Percentiles rank a stretch among this genome's conserved stretches.
Evolutionary conservation across 2,888 invertebrate species (phyloP).

Genomic region (Andrena dorsata): DNA sequence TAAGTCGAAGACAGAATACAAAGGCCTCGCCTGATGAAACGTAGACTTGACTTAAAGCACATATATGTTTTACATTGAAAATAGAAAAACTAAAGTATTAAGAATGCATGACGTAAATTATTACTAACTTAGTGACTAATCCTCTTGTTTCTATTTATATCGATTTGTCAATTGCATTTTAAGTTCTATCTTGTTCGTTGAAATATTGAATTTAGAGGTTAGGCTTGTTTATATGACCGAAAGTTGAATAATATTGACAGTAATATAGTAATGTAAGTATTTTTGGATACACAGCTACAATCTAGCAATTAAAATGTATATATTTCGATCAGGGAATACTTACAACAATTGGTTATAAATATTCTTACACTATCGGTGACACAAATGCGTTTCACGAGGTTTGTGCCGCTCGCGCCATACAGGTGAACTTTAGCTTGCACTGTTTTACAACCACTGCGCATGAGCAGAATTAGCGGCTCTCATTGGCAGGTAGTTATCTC

Average conservation of each 20-base stretch:
- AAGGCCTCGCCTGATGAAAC: background rate
- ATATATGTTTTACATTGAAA: background rate
- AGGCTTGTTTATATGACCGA: constrained; percentile 38
- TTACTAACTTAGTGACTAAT: constrained; percentile 6
- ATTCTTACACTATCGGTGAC: constrained; percentile 40
- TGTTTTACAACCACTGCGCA: background rate
- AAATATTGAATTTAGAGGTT: constrained; percentile 44
- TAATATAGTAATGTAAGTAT: constrained; percentile 6
- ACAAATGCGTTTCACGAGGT: constrained; percentile 50
- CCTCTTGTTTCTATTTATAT: constrained; percentile 20
- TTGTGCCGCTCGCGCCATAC: constrained; percentile 59
- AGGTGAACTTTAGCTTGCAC: constrained; percentile 23
- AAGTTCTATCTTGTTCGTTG: constrained; percentile 4
- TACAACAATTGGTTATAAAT: constrained; percentile 45
- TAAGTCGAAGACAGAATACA: background rate
- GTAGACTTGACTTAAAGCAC: background rate
- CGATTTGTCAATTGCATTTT: constrained; percentile 7
- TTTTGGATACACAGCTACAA: background rate
- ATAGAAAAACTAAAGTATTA: background rate
- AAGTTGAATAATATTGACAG: constrained; percentile 26
- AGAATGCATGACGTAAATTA: background rate
- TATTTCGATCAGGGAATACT: constrained; percentile 20
- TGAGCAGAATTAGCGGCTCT: background rate
- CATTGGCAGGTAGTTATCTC: constrained; percentile 43
- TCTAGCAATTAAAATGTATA: background rate